Evolutionary conservation across 2,888 invertebrate genomes (phyloP), one percentile per base, ranked within the genome.

Genomic region (Resseliella maxima): DNA sequence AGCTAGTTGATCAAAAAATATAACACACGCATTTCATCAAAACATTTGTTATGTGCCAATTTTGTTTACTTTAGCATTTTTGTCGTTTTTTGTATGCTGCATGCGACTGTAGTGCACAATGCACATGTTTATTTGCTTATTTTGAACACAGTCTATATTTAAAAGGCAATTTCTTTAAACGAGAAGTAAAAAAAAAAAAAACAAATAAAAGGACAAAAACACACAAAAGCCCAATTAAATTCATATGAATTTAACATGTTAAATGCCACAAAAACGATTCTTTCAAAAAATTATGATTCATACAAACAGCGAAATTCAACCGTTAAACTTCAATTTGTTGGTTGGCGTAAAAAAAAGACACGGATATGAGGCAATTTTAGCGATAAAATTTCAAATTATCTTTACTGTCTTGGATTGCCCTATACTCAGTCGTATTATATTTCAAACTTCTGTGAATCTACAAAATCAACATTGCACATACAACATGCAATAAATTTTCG

Each of bases 201-300:
- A 8, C 41, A 18, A 50, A 18, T 72, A 3, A 24, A 59, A 31
- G 50, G 21, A 2, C 10, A 72, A 72, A 31, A n/a, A 31, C 5
- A 24, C 50, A 31, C 31, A 72, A 72, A 31, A 72, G 15, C 72
- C 72, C 72, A 72, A 72, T 72, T 72, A 72, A 72, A 72, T 72
- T 72, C 15, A 35, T 72, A 72, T 72, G 72, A 72, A 72, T 24
- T 59, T 59, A 72, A 31, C 35, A 15, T 15, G 31, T 72, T 72
- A 2, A 31, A 72, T 31, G 10, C 72, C 31, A 59, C 59, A 59
- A 59, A 50, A n/a, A n/a, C 3, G 24, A 3, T 59, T 10, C 59
- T 59, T 72, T 2, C 72, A 50, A 18, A 50, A 18, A 50, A 72
- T 10, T 31, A 72, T 72, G 59, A 21, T 31, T 31, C 12, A 3